These are phyloP conservation scores for Mythimna loreyi DNA, from an alignment of 2,888 invertebrate species.

Conservation along the genomic window DNA sequence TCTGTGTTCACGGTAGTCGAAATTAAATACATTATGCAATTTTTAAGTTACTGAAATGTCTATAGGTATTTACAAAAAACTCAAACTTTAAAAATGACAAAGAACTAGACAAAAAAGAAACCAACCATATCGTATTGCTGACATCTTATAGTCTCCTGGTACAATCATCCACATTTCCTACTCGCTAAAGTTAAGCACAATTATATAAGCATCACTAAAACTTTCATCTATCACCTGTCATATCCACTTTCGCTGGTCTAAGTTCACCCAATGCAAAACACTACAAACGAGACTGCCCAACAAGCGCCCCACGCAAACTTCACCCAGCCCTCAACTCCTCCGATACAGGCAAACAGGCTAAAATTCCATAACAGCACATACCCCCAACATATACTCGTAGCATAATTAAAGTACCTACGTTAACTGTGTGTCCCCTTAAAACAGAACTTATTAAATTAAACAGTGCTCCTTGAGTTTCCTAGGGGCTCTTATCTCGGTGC, in stretches of 20 bases:
- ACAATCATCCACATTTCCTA: background rate
- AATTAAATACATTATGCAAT: no score
- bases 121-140: background rate
- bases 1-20: no score
- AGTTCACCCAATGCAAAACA: constrained; percentile 18
- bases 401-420: constrained; percentile 51
- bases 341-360: constrained; percentile 28
- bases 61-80: no score
- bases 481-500: constrained; percentile 74
- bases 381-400: constrained; percentile 23
- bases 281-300: constrained; percentile 1
- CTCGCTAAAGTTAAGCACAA: background rate
- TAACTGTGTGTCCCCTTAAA: constrained; percentile 60
- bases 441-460: constrained; percentile 76
- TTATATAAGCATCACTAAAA: constrained; percentile 20
- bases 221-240: background rate
- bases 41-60: no score
- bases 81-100: no score
- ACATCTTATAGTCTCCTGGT: background rate
- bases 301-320: constrained; percentile 11
- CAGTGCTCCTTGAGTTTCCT: constrained; percentile 71
- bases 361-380: constrained; percentile 37
- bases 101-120: no score
- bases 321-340: constrained; percentile 7
- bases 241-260: background rate